These are phyloP conservation scores for Egretta garzetta DNA, from an alignment of 2,113 vertebrate species.

Conservation along the genomic window DNA sequence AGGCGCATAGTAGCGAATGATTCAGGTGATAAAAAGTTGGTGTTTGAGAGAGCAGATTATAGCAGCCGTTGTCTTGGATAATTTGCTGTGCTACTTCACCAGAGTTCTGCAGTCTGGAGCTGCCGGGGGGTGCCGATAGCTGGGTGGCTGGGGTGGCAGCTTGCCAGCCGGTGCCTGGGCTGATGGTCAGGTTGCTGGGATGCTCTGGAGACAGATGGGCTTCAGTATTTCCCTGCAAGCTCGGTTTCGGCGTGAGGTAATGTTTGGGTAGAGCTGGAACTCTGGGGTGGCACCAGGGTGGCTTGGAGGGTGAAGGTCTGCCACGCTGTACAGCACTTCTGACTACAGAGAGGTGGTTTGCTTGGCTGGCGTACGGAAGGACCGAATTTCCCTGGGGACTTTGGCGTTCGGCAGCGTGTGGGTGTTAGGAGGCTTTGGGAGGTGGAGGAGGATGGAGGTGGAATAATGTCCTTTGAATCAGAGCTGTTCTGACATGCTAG, in stretches of 20 bases:
- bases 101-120: neutral
- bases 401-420: neutral
- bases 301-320: neutral
- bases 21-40: neutral
- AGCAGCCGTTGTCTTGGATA: neutral
- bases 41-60: neutral
- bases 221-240: neutral
- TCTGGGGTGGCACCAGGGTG: neutral
- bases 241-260: accelerated
- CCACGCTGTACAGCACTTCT: accelerated
- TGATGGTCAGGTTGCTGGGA: accelerated
- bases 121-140: neutral
- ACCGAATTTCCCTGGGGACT: neutral
- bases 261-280: neutral
- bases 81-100: neutral
- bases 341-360: neutral
- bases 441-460: slow-evolving; percentile 14
- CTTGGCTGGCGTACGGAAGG: neutral
- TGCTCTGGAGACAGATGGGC: neutral
- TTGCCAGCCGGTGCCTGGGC: neutral
- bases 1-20: neutral
- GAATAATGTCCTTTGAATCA: slow-evolving; percentile 27
- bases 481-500: neutral
- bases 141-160: neutral
- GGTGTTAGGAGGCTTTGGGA: slow-evolving; percentile 1